Base-by-base conservation (phyloP, 1,140 invertebrate genomes). In the Oreohelix idahoensis region DNA sequence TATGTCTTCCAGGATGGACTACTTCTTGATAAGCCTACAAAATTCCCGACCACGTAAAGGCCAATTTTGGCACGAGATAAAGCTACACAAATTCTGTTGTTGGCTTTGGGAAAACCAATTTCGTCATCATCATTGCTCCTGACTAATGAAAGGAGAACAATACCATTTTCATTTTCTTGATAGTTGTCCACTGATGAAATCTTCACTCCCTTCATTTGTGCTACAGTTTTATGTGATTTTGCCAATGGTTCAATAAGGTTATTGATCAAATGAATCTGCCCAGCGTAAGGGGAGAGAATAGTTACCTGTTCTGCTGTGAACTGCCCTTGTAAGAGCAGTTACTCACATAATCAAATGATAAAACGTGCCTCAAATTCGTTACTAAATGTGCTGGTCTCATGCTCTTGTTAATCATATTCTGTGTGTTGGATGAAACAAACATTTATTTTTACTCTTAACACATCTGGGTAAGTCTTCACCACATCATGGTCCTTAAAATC, bases 1-100 rank as follows among this genome's bases (percentile, higher is more conserved):
- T 42, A 86, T 86, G 17, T 78, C 71, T 35, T 83, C 51, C 74
- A 79, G 69, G 45, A 86, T 17, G 75, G 49, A 66, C 85, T 84
- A 15, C 29, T 82, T 32, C 83, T 42, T n/a, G 66, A 20, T n/a
- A 86, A 73, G 15, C 83, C 69, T 4, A n/a, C 89, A 87, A 96
- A 95, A 91, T 97, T 96, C 39, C 96, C 95, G 83, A 95, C 93
- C 26, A 95, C 92, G 87, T 93, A 95, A 63, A 95, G 88, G 85
- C 95, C 97, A 92, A 95, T 94, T 74, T 95, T 95, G 0, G 96
- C 96, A 86, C 96, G 92, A 0, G 96, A 97, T 13, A 97, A 92
- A 15, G 96, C 96, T 0, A 97, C 96, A 92, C 96, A 97, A 58
- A 97, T 94, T 79, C 97, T 93, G 92, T 97, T 97, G 75, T 95